These are phyloP conservation scores for Pluvianellus socialis DNA, from an alignment of 2,113 vertebrate species.

Conservation along the genomic window DNA sequence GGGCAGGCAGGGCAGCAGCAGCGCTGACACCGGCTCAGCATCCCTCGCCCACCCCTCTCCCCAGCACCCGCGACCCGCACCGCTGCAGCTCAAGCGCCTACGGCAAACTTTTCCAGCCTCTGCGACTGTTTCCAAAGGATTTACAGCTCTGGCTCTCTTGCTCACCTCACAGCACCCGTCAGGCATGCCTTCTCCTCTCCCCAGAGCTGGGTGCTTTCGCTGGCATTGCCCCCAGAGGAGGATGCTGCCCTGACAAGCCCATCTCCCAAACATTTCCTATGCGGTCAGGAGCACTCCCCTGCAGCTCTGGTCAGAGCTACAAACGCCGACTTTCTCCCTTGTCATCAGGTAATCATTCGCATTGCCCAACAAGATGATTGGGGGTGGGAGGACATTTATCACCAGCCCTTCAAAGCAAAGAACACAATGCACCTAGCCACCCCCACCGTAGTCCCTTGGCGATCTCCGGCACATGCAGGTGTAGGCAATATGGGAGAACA, in stretches of 20 bases:
- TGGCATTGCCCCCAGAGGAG: accelerated
- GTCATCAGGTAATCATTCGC: background rate
- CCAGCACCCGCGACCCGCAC: background rate
- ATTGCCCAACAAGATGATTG: accelerated
- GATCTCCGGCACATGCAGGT: background rate
- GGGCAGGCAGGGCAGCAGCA: background rate
- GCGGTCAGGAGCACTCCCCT: accelerated
- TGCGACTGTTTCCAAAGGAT: background rate
- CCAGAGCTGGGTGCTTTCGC: background rate
- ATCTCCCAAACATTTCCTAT: accelerated
- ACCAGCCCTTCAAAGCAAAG: background rate
- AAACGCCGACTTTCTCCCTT: background rate
- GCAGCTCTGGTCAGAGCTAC: accelerated
- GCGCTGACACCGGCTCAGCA: accelerated
- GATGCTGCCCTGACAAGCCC: background rate
- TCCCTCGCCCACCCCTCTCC: background rate
- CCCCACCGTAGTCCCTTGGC: accelerated
- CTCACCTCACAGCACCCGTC: background rate
- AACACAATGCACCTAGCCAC: background rate
- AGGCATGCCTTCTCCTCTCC: background rate
- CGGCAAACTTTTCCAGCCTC: background rate
- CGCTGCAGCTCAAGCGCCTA: accelerated
- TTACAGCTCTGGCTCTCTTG: background rate
- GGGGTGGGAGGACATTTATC: background rate
- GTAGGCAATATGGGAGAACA: background rate